These are phyloP conservation scores for Pteropus rufus DNA, from an alignment of 2,797 vertebrate species.

Conservation along the genomic window DNA sequence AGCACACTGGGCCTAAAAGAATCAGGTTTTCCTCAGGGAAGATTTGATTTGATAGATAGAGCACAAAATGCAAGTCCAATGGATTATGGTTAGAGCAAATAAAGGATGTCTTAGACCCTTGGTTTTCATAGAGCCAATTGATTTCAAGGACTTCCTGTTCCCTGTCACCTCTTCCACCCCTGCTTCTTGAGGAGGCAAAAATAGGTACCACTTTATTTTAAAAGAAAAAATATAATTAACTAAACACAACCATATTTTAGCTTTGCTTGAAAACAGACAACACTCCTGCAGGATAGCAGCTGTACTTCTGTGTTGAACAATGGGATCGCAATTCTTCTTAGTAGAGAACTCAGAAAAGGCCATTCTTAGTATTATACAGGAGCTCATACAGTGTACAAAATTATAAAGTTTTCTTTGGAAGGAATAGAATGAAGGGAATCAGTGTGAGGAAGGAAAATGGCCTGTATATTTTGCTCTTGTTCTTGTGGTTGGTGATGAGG, in stretches of 20 bases:
- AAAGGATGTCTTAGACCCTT: conserved; percentile 67
- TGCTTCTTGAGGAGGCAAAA: conserved; percentile 47
- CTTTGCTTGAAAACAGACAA: conserved; percentile 50
- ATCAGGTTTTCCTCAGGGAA: conserved; percentile 75
- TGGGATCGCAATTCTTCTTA: conserved; percentile 42
- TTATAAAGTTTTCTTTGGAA: conserved; percentile 12
- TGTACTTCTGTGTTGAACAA: conserved; percentile 31
- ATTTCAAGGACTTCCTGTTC: conserved; percentile 72
- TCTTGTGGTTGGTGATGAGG: not conserved
- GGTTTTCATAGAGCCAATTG: conserved; percentile 71
- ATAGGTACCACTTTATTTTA: conserved; percentile 22
- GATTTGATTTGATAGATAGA: conserved; percentile 73
- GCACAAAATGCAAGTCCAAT: conserved; percentile 75
- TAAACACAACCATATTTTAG: not conserved
- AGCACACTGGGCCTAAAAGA: conserved; percentile 72
- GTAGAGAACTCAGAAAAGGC: not conserved
- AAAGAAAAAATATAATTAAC: not conserved
- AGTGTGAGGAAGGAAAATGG: not conserved
- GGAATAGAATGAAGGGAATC: not conserved
- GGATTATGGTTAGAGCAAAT: conserved; percentile 76
- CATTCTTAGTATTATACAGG: not conserved
- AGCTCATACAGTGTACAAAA: not conserved
- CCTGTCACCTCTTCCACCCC: not conserved
- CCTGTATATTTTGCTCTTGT: not conserved
- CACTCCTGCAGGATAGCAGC: not conserved